phyloP scores from a whole-genome alignment of 2,888 invertebrate genomes.

The Dasypolia templi region DNA sequence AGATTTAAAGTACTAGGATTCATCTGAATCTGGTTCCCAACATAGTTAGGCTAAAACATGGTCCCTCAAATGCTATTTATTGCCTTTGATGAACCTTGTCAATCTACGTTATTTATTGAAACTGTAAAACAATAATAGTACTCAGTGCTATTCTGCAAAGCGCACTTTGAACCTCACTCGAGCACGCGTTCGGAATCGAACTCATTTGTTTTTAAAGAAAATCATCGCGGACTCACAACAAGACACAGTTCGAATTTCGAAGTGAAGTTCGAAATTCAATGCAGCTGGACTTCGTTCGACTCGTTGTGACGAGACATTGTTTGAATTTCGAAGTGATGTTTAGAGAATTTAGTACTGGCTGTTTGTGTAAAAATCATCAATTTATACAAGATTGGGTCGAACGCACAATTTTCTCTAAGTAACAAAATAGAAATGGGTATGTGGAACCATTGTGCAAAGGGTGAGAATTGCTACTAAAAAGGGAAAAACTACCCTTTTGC shows the following conservation, averaged over 20 bases:
- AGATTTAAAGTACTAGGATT: no score
- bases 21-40: no score
- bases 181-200: neutral
- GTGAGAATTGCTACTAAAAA: constrained; percentile 17
- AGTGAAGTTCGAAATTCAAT: no score
- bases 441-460: constrained; percentile 34
- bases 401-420: constrained; percentile 11
- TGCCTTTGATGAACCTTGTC: neutral
- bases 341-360: neutral
- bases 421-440: constrained; percentile 32
- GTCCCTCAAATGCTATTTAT: no score
- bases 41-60: no score
- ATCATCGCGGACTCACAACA: neutral
- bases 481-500: neutral
- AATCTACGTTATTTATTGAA: neutral
- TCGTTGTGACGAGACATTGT: neutral
- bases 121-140: neutral
- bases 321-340: neutral
- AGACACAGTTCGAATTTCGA: neutral
- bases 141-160: neutral
- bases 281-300: no score
- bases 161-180: neutral
- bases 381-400: constrained; percentile 26
- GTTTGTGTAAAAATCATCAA: constrained; percentile 31
- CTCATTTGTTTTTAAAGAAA: neutral